Base-by-base conservation (phyloP, 2,113 vertebrate genomes). In the Coryphaenoides rupestris region DNA sequence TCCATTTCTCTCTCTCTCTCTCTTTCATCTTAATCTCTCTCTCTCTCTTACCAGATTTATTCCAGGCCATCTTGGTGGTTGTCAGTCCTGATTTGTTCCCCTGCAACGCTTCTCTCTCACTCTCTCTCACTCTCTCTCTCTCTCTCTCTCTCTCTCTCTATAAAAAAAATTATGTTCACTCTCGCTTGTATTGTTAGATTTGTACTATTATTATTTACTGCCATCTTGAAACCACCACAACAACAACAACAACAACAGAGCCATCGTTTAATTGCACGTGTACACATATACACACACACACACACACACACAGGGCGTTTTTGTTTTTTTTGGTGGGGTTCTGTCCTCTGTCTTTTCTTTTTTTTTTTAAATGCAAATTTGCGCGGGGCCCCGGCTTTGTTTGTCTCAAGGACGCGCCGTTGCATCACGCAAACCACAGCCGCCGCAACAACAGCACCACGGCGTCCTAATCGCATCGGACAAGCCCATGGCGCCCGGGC, bases 391-490 rank as follows among this genome's bases (percentile, higher is more conserved):
- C 60, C 19, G 50, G 60, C 78, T 77, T 81, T 85, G 75, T 82
- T 76, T 62, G 4, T 79, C 74, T 83, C 76, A 83, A 79, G 83
- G 83, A 83, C 71, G 73, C 21, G 54, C 56, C 49, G 71, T 69
- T 79, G 79, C 78, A 81, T 82, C 80, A 69, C 67, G 74, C n/a
- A n/a, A n/a, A n/a, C n/a, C n/a, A n/a, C n/a, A n/a, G n/a, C 62
- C 64, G 74, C 68, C 66, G 70, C 63, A 74, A 77, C 63, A 70
- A 50, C 33, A 40, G 62, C 78, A 65, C 46, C 73, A 75, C 74
- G 73, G 65, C 62, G 74, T 73, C n/a, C 68, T 84, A 79, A 85
- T 88, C 86, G 66, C 70, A 82, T 82, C 74, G 80, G 81, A 86
- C 69, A 75, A 81, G 69, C 70, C 7, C 33, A 67, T 26, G n/a